Conservation (phyloP, 1,140 invertebrate species). For the Eupristina koningsbergeri region DNA sequence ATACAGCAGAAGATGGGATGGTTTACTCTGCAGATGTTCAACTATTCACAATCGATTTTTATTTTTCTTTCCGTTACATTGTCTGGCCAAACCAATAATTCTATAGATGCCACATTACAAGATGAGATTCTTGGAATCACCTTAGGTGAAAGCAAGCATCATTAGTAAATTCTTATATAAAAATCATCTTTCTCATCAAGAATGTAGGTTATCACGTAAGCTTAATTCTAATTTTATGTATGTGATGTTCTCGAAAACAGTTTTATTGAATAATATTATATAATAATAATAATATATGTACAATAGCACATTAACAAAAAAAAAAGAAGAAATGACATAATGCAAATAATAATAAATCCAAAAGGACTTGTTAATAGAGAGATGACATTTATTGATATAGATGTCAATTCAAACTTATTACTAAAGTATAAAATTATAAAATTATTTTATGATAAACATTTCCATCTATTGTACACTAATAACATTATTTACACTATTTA, state of each 20-base stretch:
- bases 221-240: not conserved
- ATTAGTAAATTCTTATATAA: not conserved
- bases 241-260: not conserved
- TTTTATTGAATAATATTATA: not conserved
- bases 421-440: too few species aligned
- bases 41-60: conserved; percentile 36
- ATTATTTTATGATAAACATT: too few species aligned
- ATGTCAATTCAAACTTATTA: too few species aligned
- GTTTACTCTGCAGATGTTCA: conserved; percentile 19
- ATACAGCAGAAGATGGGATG: not conserved
- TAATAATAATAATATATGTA: too few species aligned
- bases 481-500: not conserved
- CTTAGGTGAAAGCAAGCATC: too few species aligned
- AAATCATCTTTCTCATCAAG: not conserved
- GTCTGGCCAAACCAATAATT: not conserved
- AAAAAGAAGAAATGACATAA: too few species aligned
- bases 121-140: not conserved
- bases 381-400: too few species aligned
- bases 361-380: too few species aligned
- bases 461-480: too few species aligned
- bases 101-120: not conserved
- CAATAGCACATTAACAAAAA: too few species aligned
- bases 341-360: too few species aligned
- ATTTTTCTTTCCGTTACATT: conserved; percentile 27
- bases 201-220: not conserved